Evolutionary conservation across 2,888 invertebrate genomes (phyloP).

Genomic region (Apamea epomidion): DNA sequence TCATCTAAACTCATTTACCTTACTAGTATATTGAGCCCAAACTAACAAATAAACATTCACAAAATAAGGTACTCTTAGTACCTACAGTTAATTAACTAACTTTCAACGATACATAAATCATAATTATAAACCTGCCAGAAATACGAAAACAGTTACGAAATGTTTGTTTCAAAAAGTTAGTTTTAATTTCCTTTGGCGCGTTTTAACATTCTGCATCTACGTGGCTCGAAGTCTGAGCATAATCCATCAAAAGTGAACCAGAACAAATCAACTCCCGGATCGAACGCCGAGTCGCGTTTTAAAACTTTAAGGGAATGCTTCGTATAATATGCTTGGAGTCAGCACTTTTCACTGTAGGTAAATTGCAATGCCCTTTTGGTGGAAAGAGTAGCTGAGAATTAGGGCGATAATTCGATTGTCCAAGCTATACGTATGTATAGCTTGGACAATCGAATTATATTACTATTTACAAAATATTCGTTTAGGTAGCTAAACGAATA

Average conservation of each 20-base stretch:
- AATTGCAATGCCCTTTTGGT: constrained; percentile 38
- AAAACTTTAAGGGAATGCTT: constrained; percentile 53
- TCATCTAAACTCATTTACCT: constrained; percentile 11
- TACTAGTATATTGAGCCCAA: not conserved
- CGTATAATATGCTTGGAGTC: constrained; percentile 30
- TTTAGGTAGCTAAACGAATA: not conserved
- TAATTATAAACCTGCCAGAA: constrained; percentile 50
- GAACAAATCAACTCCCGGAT: constrained; percentile 44
- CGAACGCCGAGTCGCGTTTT: constrained; percentile 62
- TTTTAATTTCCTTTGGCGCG: constrained; percentile 52
- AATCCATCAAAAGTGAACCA: constrained; percentile 62
- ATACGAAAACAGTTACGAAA: constrained; percentile 41
- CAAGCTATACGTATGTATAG: too few species aligned
- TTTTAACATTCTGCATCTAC: constrained; percentile 53
- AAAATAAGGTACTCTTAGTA: constrained; percentile 28
- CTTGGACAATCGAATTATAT: too few species aligned
- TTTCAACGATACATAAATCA: constrained; percentile 42
- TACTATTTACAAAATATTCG: too few species aligned
- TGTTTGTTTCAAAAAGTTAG: constrained; percentile 56
- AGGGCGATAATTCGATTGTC: not conserved
- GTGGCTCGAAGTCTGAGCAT: constrained; percentile 34
- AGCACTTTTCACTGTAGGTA: constrained; percentile 63
- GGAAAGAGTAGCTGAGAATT: not conserved
- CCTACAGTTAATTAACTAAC: constrained; percentile 49
- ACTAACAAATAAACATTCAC: constrained; percentile 18